A percentile compares a stretch with the other conserved stretches of the same genome.
phyloP scores from a whole-genome alignment of 2,797 vertebrate genomes.

The Acrossocheilus wenchowensis region DNA sequence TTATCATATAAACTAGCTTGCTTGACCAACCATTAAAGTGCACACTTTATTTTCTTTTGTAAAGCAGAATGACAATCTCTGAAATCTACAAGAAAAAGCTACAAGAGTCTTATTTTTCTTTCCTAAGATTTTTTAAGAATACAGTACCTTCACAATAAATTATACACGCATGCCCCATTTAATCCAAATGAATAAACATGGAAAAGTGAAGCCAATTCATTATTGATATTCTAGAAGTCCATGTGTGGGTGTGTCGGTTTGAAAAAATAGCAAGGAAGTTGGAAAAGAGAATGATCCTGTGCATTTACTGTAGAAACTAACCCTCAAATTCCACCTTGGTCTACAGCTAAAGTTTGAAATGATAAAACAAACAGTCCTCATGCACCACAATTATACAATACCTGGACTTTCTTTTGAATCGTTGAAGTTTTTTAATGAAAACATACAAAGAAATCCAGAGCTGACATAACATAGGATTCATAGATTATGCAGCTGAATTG shows the following conservation, averaged over 20 bases:
- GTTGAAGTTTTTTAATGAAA: background rate
- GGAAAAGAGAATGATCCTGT: background rate
- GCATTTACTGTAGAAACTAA: background rate
- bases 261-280: background rate
- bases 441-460: background rate
- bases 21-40: background rate
- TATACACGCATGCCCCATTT: background rate
- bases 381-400: background rate
- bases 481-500: background rate
- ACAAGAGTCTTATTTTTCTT: background rate
- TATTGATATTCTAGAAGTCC: background rate
- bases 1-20: background rate
- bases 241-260: background rate
- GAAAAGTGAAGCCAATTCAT: background rate
- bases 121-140: background rate
- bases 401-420: background rate
- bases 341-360: background rate
- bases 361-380: slow-evolving; percentile 20
- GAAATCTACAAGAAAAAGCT: background rate
- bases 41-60: background rate
- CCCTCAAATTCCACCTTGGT: slow-evolving; percentile 2
- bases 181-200: background rate
- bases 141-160: background rate
- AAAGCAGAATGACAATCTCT: background rate
- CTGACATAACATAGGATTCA: background rate